Evolutionary conservation across 2,888 invertebrate genomes (phyloP).

Genomic region (Agrilus biguttatus): DNA sequence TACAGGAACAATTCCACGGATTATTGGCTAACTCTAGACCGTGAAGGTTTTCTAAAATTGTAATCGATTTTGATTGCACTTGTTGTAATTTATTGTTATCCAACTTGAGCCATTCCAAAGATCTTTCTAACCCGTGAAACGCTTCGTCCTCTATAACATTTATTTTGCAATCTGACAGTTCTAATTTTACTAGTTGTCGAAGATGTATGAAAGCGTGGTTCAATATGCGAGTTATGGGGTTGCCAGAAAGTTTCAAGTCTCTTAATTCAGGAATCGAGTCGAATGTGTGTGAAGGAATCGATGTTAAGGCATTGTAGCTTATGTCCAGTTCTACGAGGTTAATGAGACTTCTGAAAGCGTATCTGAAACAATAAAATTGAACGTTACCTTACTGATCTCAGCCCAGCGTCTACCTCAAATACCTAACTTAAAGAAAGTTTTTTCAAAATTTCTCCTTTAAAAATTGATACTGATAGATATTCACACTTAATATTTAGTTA

Average conservation of each 20-base stretch:
- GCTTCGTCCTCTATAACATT: conserved; percentile 52
- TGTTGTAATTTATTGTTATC: conserved; percentile 60
- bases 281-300: conserved; percentile 60
- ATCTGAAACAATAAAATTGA: not conserved
- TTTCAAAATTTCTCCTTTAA: too few species aligned
- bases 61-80: conserved; percentile 50
- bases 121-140: conserved; percentile 56
- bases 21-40: conserved; percentile 65
- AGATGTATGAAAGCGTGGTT: conserved; percentile 54
- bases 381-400: too few species aligned
- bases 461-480: too few species aligned
- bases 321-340: conserved; percentile 72
- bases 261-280: conserved; percentile 58
- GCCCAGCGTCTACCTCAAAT: too few species aligned
- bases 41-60: conserved; percentile 52
- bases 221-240: conserved; percentile 55
- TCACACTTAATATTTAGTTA: too few species aligned
- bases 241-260: conserved; percentile 59
- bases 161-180: conserved; percentile 59
- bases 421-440: too few species aligned
- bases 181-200: conserved; percentile 55
- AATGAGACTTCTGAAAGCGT: conserved; percentile 59
- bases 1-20: conserved; percentile 73
- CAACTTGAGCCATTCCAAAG: conserved; percentile 62
- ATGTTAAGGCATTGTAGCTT: conserved; percentile 52